Evolutionary conservation across 2,888 invertebrate species (phyloP).

Genomic region (Mesoligia furuncula): DNA sequence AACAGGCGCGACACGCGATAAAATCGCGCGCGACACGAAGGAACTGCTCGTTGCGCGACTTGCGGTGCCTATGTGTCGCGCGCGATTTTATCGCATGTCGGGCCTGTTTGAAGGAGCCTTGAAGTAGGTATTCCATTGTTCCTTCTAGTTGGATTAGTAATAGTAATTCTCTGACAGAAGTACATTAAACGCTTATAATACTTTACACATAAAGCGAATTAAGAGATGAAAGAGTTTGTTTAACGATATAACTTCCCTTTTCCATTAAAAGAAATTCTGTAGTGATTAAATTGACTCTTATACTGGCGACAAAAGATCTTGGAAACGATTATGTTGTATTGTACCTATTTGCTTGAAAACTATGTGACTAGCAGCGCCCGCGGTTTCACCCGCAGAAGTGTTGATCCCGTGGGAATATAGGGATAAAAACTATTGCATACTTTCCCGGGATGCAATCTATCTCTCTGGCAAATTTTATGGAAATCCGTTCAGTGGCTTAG

Average conservation of each 20-base stretch:
- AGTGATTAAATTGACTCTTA: slow-evolving; percentile 30
- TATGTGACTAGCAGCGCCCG: background rate
- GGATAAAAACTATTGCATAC: too few species aligned
- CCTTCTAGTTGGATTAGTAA: slow-evolving; percentile 32
- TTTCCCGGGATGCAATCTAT: too few species aligned
- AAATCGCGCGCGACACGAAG: too few species aligned
- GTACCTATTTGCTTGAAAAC: background rate
- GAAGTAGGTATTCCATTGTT: background rate
- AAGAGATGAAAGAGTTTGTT: slow-evolving; percentile 74
- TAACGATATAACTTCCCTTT: slow-evolving; percentile 50
- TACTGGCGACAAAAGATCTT: slow-evolving; percentile 30
- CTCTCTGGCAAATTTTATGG: too few species aligned
- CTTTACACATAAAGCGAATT: slow-evolving; percentile 76
- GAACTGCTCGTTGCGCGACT: too few species aligned
- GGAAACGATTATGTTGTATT: slow-evolving; percentile 23
- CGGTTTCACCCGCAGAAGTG: too few species aligned
- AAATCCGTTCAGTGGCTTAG: too few species aligned
- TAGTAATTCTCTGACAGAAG: slow-evolving; percentile 61
- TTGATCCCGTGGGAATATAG: too few species aligned
- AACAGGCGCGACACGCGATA: too few species aligned
- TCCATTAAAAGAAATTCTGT: slow-evolving; percentile 36
- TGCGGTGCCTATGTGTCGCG: too few species aligned
- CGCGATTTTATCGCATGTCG: too few species aligned
- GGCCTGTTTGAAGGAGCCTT: too few species aligned
- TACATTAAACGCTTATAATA: slow-evolving; percentile 74